Evolutionary conservation across 1,140 invertebrate genomes (phyloP), one percentile per base, ranked within the genome.

Genomic region (Heliconius himera): DNA sequence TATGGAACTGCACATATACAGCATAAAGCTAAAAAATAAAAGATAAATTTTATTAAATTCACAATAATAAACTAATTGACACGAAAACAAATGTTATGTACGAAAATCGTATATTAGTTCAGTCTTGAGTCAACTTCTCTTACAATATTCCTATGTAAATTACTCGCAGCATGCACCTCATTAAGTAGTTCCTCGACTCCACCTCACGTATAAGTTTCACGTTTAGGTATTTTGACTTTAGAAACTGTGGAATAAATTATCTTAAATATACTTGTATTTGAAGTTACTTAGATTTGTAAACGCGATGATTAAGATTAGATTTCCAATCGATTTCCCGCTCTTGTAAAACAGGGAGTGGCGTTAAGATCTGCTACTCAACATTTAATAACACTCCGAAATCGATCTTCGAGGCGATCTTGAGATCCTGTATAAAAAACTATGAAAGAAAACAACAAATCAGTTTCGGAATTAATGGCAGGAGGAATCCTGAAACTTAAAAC

Each of bases 101-200:
- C 11, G 3, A n/a, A 66, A 66, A 26, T 13, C 26, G n/a, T 66
- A 29, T 66, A 66, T 66, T 66, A 66, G 60, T 29, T 26, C 22
- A 29, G 60, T 6, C 22, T 66, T 16, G 1, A 66, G 60, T 66
- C 4, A 66, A n/a, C 26, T 66, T 29, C 22, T 26, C 22, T 66
- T 60, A 66, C 60, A 26, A 26, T 29, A 66, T 66, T 66, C 60
- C 54, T 56, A 56, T 56, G n/a, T 56, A 56, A 56, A 56, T 56
- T 56, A 56, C n/a, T 4, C 60, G 60, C 0, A 66, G 13, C 60
- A 29, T 66, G 60, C 60, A 66, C 60, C 60, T 66, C 60, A 66
- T 66, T 66, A 66, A 66, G 26, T 9, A 66, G 60, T 66, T 29
- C 16, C 60, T 66, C 26, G 60, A 16, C 13, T 66, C 26, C 60